phyloP scores from a whole-genome alignment of 2,888 invertebrate genomes.

The Watsonalla cultraria region DNA sequence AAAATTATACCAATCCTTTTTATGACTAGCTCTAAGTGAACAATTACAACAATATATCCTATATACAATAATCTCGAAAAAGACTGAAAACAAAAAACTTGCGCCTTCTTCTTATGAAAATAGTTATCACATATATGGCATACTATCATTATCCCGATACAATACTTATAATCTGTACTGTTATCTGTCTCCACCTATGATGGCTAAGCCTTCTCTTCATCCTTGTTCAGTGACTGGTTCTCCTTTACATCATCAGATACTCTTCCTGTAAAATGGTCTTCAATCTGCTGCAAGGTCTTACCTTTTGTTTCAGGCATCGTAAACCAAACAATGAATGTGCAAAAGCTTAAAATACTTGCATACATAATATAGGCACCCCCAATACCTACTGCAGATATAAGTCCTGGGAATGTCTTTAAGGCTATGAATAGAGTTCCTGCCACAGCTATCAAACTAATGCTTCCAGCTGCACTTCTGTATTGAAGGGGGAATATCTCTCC shows the following conservation, averaged over 20 bases:
- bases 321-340: slow-evolving; percentile 72
- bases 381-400: slow-evolving; percentile 68
- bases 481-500: slow-evolving; percentile 82
- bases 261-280: slow-evolving; percentile 67
- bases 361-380: slow-evolving; percentile 78
- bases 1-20: too few relatives aligned
- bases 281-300: slow-evolving; percentile 81
- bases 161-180: too few relatives aligned
- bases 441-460: slow-evolving; percentile 74
- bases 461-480: slow-evolving; percentile 79
- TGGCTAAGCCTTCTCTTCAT: too few relatives aligned
- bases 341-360: slow-evolving; percentile 64
- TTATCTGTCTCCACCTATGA: too few relatives aligned
- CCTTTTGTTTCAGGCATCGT: slow-evolving; percentile 82
- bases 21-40: too few relatives aligned
- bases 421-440: slow-evolving; percentile 78
- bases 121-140: too few relatives aligned
- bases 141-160: too few relatives aligned
- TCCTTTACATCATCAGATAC: slow-evolving; percentile 23
- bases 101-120: too few relatives aligned
- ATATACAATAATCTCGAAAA: too few relatives aligned
- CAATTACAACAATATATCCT: too few relatives aligned
- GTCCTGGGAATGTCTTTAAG: slow-evolving; percentile 78
- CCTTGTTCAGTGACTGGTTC: too few relatives aligned
- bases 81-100: too few relatives aligned